Conservation (phyloP, 2,888 invertebrate species). For the Suillia variegata region DNA sequence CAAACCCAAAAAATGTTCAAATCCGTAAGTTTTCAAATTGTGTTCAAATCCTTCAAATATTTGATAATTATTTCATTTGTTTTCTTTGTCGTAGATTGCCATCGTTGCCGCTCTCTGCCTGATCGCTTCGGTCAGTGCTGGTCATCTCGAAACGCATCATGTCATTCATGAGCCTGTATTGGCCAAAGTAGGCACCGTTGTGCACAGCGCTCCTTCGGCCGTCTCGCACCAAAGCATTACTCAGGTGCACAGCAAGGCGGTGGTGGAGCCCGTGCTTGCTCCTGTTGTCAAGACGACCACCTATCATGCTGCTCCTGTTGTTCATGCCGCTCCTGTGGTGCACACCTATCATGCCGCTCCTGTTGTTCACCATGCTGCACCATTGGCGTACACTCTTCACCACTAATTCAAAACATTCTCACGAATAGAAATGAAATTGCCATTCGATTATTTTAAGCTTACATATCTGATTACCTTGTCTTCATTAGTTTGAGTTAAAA, state of each 20-base stretch:
- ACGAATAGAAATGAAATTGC: no score
- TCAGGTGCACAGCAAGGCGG: conserved; percentile 21
- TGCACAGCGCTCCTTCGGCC: conserved; percentile 55
- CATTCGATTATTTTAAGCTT: no score
- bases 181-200: conserved; percentile 51
- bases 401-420: no score
- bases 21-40: not conserved
- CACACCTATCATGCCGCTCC: conserved; percentile 32
- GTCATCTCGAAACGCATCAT: conserved; percentile 44
- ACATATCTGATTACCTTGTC: no score
- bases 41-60: not conserved
- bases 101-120: conserved; percentile 42
- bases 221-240: conserved; percentile 62
- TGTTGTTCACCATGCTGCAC: conserved; percentile 32
- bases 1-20: conserved; percentile 23
- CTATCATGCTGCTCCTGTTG: conserved; percentile 24
- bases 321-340: conserved; percentile 22
- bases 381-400: conserved; percentile 40
- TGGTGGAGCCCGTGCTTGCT: conserved; percentile 31
- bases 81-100: conserved; percentile 13
- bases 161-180: conserved; percentile 49
- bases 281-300: conserved; percentile 34
- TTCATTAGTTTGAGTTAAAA: no score
- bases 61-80: not conserved
- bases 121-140: conserved; percentile 42